Evolutionary conservation across 1,140 invertebrate species (phyloP).

Genomic region (Ostrea edulis): DNA sequence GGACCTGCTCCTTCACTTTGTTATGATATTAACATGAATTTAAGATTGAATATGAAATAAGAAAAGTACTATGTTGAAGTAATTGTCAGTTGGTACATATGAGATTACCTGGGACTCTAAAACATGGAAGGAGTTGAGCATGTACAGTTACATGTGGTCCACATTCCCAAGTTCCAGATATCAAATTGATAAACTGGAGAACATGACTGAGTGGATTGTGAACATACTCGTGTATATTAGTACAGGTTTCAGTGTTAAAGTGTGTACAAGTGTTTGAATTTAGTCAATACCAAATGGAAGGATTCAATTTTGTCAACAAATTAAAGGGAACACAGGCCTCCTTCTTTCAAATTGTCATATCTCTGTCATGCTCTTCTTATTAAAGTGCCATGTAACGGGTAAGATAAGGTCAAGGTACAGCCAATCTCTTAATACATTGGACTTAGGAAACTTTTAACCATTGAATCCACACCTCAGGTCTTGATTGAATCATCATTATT

Average conservation of each 20-base stretch:
- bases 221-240: background rate
- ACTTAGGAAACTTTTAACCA: background rate
- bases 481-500: no score
- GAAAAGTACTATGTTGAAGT: no score
- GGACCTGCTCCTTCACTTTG: no score
- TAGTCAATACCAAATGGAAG: background rate
- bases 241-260: background rate
- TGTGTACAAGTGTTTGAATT: conserved; percentile 22
- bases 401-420: background rate
- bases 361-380: background rate
- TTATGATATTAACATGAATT: no score
- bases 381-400: background rate
- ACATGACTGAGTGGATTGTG: background rate
- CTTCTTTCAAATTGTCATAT: conserved; percentile 3
- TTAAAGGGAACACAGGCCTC: conserved; percentile 9
- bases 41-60: no score
- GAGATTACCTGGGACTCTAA: no score
- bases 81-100: no score
- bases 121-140: no score
- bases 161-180: no score
- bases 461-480: background rate
- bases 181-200: no score
- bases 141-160: no score
- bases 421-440: background rate
- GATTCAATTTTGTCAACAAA: background rate